Conservation (phyloP, 2,113 vertebrate genomes). For the Nettapus auritus region DNA sequence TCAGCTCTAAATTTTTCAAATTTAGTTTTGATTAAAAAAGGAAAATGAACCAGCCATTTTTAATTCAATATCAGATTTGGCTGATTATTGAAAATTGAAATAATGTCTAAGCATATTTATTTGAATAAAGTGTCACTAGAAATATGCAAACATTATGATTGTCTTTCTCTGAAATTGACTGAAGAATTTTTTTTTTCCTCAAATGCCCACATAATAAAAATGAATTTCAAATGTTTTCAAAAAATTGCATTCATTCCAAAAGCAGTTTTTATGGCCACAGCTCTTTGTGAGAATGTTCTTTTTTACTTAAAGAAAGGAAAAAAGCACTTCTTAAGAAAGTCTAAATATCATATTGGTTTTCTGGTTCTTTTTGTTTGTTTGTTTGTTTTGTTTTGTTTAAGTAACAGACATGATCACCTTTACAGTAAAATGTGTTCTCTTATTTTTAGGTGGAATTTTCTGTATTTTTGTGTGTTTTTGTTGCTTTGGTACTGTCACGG, state of each 20-base stretch:
- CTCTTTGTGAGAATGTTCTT: not conserved
- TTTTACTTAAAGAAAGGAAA: not conserved
- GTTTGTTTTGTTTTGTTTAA: not conserved
- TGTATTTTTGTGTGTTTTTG: not conserved
- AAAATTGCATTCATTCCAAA: not conserved
- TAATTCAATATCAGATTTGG: not conserved
- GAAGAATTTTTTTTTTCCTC: not conserved
- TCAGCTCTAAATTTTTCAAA: not conserved
- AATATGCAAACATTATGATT: not conserved
- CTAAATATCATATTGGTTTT: not conserved
- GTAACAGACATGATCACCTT: not conserved
- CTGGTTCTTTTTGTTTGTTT: not conserved
- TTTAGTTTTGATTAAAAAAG: not conserved
- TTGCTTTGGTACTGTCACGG: not conserved
- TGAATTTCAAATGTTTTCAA: not conserved
- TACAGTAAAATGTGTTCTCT: not conserved
- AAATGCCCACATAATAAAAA: not conserved
- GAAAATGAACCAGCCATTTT: not conserved
- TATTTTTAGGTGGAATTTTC: not conserved
- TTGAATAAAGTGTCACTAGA: not conserved
- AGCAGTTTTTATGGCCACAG: not conserved
- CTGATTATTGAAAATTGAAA: not conserved
- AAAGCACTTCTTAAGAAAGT: not conserved
- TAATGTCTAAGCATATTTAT: not conserved
- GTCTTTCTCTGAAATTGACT: not conserved